These are phyloP conservation scores for Phylloscopus whistleri DNA, from an alignment of 2,113 vertebrate species.

Conservation along the genomic window DNA sequence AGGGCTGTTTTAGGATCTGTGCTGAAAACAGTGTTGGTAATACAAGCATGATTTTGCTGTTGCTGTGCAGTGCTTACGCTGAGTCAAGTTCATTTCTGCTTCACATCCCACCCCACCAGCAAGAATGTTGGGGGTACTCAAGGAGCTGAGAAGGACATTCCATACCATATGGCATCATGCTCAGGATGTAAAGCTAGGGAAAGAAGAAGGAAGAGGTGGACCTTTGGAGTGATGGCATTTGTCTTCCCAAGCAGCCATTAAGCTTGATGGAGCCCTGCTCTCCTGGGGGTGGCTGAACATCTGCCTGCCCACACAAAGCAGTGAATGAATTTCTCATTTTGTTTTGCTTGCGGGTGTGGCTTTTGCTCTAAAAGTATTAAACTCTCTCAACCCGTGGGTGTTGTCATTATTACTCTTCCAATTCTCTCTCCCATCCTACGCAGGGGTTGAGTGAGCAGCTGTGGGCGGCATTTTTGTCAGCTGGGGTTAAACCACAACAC, in stretches of 20 bases:
- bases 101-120: not conserved
- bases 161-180: not conserved
- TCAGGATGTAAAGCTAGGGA: not conserved
- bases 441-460: not conserved
- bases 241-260: not conserved
- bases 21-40: not conserved
- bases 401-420: not conserved
- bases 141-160: not conserved
- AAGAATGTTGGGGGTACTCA: no score
- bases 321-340: not conserved
- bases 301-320: not conserved
- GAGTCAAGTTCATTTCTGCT: not conserved
- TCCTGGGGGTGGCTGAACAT: not conserved
- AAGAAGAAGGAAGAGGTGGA: not conserved
- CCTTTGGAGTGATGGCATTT: not conserved
- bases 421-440: not conserved
- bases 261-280: not conserved
- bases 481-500: not conserved
- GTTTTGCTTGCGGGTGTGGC: rapidly evolving
- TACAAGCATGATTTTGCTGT: not conserved
- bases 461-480: not conserved
- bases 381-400: not conserved
- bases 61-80: not conserved
- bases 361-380: not conserved
- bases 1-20: not conserved